Percentiles rank a stretch among this genome's conserved stretches.
phyloP scores from a whole-genome alignment of 2,797 vertebrate species.

The Sebastes kiyomatsui region DNA sequence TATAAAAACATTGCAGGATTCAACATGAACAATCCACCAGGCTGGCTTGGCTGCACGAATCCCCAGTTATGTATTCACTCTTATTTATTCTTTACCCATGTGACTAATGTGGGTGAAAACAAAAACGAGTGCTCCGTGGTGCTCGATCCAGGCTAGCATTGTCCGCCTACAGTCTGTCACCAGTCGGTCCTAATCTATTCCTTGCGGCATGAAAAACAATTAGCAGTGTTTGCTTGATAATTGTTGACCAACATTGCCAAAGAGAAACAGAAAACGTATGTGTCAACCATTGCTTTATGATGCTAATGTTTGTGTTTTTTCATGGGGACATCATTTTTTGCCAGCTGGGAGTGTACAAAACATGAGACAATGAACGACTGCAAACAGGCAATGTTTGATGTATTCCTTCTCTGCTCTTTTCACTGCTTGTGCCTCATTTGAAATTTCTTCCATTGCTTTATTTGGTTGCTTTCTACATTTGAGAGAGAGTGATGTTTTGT shows the following conservation, averaged over 20 bases:
- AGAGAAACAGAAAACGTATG: conserved; percentile 36
- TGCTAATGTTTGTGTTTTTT: conserved; percentile 49
- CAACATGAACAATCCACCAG: conserved; percentile 12
- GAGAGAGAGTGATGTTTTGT: conserved; percentile 26
- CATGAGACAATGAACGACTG: conserved; percentile 41
- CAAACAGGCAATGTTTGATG: conserved; percentile 53
- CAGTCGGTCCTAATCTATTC: conserved; percentile 57
- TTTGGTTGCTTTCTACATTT: background rate
- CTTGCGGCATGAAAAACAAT: conserved; percentile 59
- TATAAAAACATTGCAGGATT: conserved; percentile 23
- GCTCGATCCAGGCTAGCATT: conserved; percentile 53
- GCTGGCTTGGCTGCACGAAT: conserved; percentile 21
- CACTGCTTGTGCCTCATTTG: conserved; percentile 19
- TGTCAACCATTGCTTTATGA: conserved; percentile 51
- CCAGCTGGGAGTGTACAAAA: conserved; percentile 32
- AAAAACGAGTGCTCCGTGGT: conserved; percentile 42
- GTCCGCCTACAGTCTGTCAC: conserved; percentile 74
- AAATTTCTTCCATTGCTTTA: conserved; percentile 14
- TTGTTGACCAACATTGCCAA: conserved; percentile 54
- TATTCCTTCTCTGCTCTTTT: conserved; percentile 33
- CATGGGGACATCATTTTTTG: conserved; percentile 24
- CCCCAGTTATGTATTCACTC: conserved; percentile 46
- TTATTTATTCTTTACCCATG: conserved; percentile 52
- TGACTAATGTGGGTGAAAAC: conserved; percentile 65
- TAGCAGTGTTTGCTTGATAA: conserved; percentile 44